phyloP scores from a whole-genome alignment of 1,140 invertebrate genomes.

The Bemisia tabaci region DNA sequence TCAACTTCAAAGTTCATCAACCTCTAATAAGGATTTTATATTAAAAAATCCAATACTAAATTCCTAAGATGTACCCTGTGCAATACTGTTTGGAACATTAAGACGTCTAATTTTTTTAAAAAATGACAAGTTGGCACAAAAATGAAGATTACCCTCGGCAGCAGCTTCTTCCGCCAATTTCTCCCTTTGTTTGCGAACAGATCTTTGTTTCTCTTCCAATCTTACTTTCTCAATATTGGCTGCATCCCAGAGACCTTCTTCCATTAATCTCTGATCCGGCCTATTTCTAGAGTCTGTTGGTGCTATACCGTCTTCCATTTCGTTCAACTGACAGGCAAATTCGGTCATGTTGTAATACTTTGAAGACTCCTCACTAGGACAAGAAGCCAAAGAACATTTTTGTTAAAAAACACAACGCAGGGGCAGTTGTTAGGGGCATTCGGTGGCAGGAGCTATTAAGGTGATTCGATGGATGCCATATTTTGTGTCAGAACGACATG shows the following conservation, averaged over 20 bases:
- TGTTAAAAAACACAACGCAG: too few species aligned
- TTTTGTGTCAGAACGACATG: too few species aligned
- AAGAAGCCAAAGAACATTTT: too few species aligned
- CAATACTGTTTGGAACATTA: too few species aligned
- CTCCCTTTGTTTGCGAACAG: conserved; percentile 55
- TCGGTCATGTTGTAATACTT: conserved; percentile 87
- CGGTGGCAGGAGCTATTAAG: too few species aligned
- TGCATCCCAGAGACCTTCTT: conserved; percentile 89
- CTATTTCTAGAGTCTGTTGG: conserved; percentile 88
- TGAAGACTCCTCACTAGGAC: conserved; percentile 2
- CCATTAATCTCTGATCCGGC: conserved; percentile 96
- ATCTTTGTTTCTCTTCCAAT: conserved; percentile 90
- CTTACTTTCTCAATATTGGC: conserved; percentile 83
- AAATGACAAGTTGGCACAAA: too few species aligned
- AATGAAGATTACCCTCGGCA: conserved; percentile 48
- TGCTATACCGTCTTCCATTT: conserved; percentile 79
- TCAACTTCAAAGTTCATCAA: neutral
- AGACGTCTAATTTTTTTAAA: too few species aligned
- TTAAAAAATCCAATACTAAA: neutral
- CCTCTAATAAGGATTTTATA: neutral
- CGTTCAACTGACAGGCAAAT: conserved; percentile 92
- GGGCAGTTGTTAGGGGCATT: too few species aligned
- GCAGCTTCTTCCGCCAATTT: conserved; percentile 64
- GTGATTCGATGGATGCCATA: too few species aligned
- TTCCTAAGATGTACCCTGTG: too few species aligned